Evolutionary conservation across 2,888 invertebrate species (phyloP).

Genomic region (Arge pagana): DNA sequence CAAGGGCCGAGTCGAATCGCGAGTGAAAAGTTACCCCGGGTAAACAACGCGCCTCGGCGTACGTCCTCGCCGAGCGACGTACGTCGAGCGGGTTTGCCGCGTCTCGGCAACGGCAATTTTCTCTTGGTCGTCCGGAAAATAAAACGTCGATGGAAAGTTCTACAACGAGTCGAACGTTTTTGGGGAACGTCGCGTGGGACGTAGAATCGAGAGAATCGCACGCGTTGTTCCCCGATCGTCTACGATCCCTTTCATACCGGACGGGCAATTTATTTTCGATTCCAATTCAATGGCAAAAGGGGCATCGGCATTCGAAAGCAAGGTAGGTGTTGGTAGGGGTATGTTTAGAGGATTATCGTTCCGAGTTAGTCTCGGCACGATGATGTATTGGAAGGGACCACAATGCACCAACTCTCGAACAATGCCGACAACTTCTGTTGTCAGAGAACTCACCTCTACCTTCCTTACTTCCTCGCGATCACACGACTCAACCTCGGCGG

Average conservation of each 20-base stretch:
- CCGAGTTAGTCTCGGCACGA: slow-evolving; percentile 42
- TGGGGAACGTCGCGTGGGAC: too few relatives aligned
- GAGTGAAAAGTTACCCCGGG: slow-evolving; percentile 47
- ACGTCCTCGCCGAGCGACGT: slow-evolving; percentile 6
- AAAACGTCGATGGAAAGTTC: too few relatives aligned
- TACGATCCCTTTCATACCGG: too few relatives aligned
- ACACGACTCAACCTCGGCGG: too few relatives aligned
- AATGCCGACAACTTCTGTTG: slow-evolving; percentile 42
- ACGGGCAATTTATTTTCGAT: slow-evolving; percentile 34
- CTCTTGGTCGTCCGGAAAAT: too few relatives aligned
- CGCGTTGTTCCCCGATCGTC: too few relatives aligned
- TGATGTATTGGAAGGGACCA: slow-evolving; percentile 46
- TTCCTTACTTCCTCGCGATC: background rate
- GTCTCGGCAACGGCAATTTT: too few relatives aligned
- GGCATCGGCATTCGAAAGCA: slow-evolving; percentile 35
- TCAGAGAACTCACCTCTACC: slow-evolving; percentile 30
- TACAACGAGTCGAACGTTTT: too few relatives aligned
- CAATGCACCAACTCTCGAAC: slow-evolving; percentile 41
- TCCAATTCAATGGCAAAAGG: slow-evolving; percentile 29
- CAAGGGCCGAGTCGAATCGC: slow-evolving; percentile 36
- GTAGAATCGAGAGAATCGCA: too few relatives aligned
- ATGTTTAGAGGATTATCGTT: slow-evolving; percentile 46
- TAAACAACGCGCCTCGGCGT: slow-evolving; percentile 44
- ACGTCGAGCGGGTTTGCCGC: too few relatives aligned
- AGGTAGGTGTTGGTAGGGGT: slow-evolving; percentile 31